Base-by-base conservation (phyloP, 2,113 vertebrate genomes). In the Cervus canadensis region DNA sequence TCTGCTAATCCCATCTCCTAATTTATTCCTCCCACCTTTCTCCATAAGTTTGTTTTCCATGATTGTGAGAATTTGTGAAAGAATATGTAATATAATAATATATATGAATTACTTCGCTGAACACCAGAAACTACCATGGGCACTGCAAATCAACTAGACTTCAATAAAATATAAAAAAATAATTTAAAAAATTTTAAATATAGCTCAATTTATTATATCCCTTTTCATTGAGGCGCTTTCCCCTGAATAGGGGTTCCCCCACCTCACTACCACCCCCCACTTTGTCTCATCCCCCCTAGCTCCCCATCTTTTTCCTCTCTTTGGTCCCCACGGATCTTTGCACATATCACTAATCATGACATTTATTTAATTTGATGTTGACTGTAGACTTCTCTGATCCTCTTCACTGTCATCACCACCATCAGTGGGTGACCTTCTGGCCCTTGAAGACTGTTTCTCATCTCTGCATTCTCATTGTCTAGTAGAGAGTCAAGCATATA, bases 201-300 rank as follows among this genome's bases (percentile, higher is more conserved):
- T 40, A 33, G 48, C 26, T 83, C 33, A 57, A 6, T 30, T n/a
- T 56, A 64, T 54, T 36, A 11, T 13, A 87, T 59, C 16, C 19
- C 8, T 71, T 87, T 45, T 60, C 23, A 17, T 4, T 91, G 43
- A 91, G 40, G 7, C 8, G 0, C 5, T 79, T 36, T 59, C 33
- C 19, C 25, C 40, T 89, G 6, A 89, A 48, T 14, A 52, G 10
- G 3, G 15, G 15, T 40, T 50, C 76, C 26, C 15, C 45, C 1
- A 78, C 14, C 43, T 45, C 74, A 45, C 71, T 43, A 76, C 36
- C 71, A 45, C 40, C 43, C 25, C 74, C 2, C 0, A 28, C 23
- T 28, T 33, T 79, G 7, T 23, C 15, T 2, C 6, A 30, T 40
- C 21, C 2, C 11, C 4, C 50, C 3, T 3, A 0, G 3, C 12